phyloP scores from a whole-genome alignment of 1,140 invertebrate species.

The Bathynomus jamesi region DNA sequence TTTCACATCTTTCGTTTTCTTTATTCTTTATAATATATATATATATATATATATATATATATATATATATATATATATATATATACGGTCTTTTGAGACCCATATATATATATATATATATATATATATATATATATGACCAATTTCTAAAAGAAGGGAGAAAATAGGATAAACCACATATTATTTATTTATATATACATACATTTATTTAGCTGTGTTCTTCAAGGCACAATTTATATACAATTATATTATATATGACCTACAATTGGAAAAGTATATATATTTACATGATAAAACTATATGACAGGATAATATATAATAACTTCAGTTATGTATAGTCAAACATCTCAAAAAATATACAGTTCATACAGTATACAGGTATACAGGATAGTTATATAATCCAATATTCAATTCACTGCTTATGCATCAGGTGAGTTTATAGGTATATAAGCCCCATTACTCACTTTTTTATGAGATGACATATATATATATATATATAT shows the following conservation, averaged over 20 bases:
- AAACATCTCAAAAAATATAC: not conserved
- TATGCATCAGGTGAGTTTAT: not conserved
- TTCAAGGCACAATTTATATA: not conserved
- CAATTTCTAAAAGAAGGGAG: not conserved
- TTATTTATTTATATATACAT: not conserved
- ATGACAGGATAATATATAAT: not conserved
- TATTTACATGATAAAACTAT: not conserved
- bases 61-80: not conserved
- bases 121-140: not conserved
- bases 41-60: not conserved
- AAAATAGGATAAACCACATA: not conserved
- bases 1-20: no score
- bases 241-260: not conserved
- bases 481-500: conserved; percentile 1
- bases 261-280: not conserved
- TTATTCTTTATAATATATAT: not conserved
- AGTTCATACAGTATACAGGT: not conserved
- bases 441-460: not conserved
- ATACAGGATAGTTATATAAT: not conserved
- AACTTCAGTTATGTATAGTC: not conserved
- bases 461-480: not conserved
- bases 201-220: not conserved
- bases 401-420: not conserved
- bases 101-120: not conserved
- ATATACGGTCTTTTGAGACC: not conserved